Evolutionary conservation across 2,888 invertebrate genomes (phyloP), one percentile per base, ranked within the genome.

Genomic region (Atherix ibis): DNA sequence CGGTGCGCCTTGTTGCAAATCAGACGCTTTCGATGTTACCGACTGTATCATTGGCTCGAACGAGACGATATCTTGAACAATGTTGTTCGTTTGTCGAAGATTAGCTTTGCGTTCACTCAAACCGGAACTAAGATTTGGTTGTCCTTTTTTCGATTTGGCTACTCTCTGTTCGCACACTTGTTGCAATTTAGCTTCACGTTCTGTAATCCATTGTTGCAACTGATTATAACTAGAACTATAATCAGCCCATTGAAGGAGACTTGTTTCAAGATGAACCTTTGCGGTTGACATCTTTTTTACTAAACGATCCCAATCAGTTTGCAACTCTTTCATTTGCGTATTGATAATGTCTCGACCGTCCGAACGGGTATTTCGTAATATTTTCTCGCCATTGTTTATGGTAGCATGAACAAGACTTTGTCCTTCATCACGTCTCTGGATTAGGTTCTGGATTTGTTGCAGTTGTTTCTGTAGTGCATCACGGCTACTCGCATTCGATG

Each of bases 11-110:
- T 88, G 85, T 62, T 83, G 82, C 46, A 92, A 66, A 62, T 88
- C 88, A 47, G 85, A 87, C 42, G 91, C 92, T 65, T 92, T 94
- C 34, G 81, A 83, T 35, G 87, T 79, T 26, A 92, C 88, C 27
- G 91, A 91, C 58, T 91, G 89, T 48, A 94, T 89, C 85, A 94
- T 91, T 32, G 92, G 92, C 58, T 94, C 91, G 62, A 92, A 89
- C 34, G 91, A 87, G 44, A 89, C 87, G 53, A 94, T 92, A 62
- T 95, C 94, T 64, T 92, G 91, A 27, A 92, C 88, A 52, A 92
- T 85, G 58, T 85, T 88, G 63, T 88, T 87, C 37, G 89, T 89
- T 64, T 87, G 84, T 45, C 89, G 71, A 29, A 91, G 68, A 49
- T 80, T 84, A 5, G 88, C 88, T 61, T 87, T 88, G 35, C 87